Percentiles rank a stretch among this genome's conserved stretches.
These are phyloP conservation scores for Lycopodina hypogea DNA, from an alignment of 37 sponge, comb jelly and placozoan genomes.

Conservation along the genomic window DNA sequence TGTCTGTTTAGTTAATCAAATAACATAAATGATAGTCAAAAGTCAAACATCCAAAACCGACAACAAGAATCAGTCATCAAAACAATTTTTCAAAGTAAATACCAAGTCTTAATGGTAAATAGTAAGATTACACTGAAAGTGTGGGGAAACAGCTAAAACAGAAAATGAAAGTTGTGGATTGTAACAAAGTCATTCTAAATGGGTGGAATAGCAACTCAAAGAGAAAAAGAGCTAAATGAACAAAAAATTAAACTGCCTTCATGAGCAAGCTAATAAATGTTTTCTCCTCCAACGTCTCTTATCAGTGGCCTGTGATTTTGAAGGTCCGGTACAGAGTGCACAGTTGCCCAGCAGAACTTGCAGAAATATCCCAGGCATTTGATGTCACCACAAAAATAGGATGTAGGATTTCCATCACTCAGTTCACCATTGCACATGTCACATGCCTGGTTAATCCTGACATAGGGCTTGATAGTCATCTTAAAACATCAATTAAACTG, in stretches of 20 bases:
- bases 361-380: conserved; percentile 94
- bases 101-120: too few species aligned
- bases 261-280: neutral
- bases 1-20: too few species aligned
- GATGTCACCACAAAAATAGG: conserved; percentile 94
- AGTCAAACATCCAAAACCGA: too few species aligned
- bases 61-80: too few species aligned
- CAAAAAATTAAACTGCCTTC: neutral
- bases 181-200: too few species aligned
- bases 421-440: conserved; percentile 94
- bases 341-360: conserved; percentile 95
- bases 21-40: too few species aligned
- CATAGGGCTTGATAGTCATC: conserved; percentile 96
- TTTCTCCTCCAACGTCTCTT: conserved; percentile 62
- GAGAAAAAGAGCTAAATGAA: neutral
- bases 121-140: too few species aligned
- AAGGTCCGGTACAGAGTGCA: conserved; percentile 81
- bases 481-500: conserved; percentile 7
- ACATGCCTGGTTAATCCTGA: conserved; percentile 91
- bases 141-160: too few species aligned
- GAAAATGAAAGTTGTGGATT: too few species aligned
- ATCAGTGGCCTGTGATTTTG: conserved; percentile 90
- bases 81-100: too few species aligned
- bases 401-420: conserved; percentile 84
- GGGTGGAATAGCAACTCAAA: too few species aligned